Evolutionary conservation across 2,888 invertebrate species (phyloP), one percentile per base, ranked within the genome.

Genomic region (Desoria tigrina): DNA sequence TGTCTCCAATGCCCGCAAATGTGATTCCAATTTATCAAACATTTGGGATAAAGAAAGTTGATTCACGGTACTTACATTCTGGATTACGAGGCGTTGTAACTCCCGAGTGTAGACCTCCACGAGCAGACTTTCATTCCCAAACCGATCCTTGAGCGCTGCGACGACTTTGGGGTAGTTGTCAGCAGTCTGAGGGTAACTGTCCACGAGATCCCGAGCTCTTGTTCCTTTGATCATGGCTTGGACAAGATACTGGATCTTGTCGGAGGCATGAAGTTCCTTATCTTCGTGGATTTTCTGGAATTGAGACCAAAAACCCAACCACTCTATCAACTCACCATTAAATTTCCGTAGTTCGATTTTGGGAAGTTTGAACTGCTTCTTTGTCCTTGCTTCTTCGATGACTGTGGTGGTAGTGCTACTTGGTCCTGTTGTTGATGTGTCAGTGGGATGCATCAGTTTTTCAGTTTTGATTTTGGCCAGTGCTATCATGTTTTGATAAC

Each of bases 1-100:
- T 4, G 58, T 39, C 42, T 58, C 58, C n/a, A 58, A 21, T 2
- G 51, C 53, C 21, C 58, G 6, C 55, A 58, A 21, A 58, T 58
- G 58, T 6, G 58, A 21, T 45, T 58, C 42, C 2, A 58, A 2
- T 9, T 21, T 3, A 1, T 50, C 39, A 16, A 11, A 39, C 39
- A 39, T 39, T 16, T 11, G 9, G 16, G 39, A 9, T 11, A 39
- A 9, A 9, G 39, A 39, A 39, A 39, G 16, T 39, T 39, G 9
- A 11, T 16, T 39, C 39, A 9, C 9, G 9, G 9, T 16, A 11
- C 9, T 39, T 9, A 39, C 39, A 39, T 39, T 39, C 39, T 9
- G 16, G 16, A 39, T 39, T 39, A 39, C 39, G 9, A 39, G 16
- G 9, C 16, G 9, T 16, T 11, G 39, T 11, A 39, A 16, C 39